Evolutionary conservation across 2,888 invertebrate species (phyloP), one percentile per base, ranked within the genome.

Genomic region (Mellilla xanthometata): DNA sequence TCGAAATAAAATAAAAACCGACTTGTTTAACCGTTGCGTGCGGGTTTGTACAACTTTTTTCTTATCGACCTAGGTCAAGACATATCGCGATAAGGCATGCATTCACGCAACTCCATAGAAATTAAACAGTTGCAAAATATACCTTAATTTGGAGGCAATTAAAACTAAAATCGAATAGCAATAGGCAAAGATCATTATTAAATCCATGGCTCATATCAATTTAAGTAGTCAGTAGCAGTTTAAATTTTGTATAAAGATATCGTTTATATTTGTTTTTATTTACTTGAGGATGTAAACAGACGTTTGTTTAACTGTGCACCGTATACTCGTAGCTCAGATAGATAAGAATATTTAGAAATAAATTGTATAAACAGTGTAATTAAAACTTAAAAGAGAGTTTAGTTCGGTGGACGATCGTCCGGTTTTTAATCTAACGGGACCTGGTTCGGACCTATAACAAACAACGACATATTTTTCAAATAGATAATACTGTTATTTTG

Each of bases 11-110:
- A 33, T 8, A 39, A 39, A 32, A 19, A 5, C 22, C 15, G 27
- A 30, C 11, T 35, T 13, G 26, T 36, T 50, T 49, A 42, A 19
- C 36, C 29, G 38, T 56, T 60, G 61, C 57, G 58, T 57, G 52
- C 44, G 30, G 28, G 9, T 30, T 19, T 19, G 6, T 44, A 47
- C 48, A 67, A 66, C 56, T 52, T 51, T 27, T 43, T 28, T 40
- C 57, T 65, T 68, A 70, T 75, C 76, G 58, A 50, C 68, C 61
- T 72, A 70, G 77, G 76, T 79, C 78, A 78, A 76, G 78, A 74
- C 41, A 44, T n/a, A n/a, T 51, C 42, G 39, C 49, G 65, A 69
- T 69, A 61, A 65, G 58, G 43, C 38, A 36, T 67, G 66, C 68
- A 68, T 66, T 59, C 55, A 59, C 58, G 58, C 58, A 54, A 58